These are phyloP conservation scores for Neoitamus cyanurus DNA, from an alignment of 2,888 invertebrate species.

Conservation along the genomic window DNA sequence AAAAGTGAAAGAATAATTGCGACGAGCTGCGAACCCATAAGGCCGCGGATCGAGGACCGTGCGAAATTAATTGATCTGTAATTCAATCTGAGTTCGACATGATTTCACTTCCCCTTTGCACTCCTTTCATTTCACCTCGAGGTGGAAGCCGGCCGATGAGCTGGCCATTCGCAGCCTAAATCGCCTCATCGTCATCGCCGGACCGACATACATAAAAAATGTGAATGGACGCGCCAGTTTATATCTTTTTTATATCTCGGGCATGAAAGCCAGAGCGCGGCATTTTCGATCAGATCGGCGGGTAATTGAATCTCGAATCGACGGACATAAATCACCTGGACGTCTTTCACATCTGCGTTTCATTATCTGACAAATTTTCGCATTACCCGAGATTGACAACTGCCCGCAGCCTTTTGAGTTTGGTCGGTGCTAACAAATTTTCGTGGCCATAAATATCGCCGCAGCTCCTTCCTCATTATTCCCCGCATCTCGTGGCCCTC, in stretches of 20 bases:
- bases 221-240: not conserved
- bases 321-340: slow-evolving; percentile 46
- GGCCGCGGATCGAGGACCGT: not conserved
- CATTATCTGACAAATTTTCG: slow-evolving; percentile 30
- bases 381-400: slow-evolving; percentile 16
- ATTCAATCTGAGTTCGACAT: slow-evolving; percentile 45
- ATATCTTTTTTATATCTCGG: not conserved
- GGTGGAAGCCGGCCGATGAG: not conserved
- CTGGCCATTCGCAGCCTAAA: not conserved
- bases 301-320: slow-evolving; percentile 47
- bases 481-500: not conserved
- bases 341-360: slow-evolving; percentile 33
- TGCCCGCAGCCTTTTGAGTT: not conserved
- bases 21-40: not conserved
- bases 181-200: not conserved
- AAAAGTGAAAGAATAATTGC: slow-evolving; percentile 5
- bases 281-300: not conserved
- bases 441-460: not conserved
- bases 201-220: not conserved
- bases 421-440: slow-evolving; percentile 4
- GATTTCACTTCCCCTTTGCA: not conserved
- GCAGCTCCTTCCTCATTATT: not conserved
- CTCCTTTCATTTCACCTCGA: not conserved
- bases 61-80: slow-evolving; percentile 48
- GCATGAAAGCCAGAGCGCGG: not conserved